Evolutionary conservation across 2,113 vertebrate species (phyloP).

Genomic region (Elephantulus edwardii): DNA sequence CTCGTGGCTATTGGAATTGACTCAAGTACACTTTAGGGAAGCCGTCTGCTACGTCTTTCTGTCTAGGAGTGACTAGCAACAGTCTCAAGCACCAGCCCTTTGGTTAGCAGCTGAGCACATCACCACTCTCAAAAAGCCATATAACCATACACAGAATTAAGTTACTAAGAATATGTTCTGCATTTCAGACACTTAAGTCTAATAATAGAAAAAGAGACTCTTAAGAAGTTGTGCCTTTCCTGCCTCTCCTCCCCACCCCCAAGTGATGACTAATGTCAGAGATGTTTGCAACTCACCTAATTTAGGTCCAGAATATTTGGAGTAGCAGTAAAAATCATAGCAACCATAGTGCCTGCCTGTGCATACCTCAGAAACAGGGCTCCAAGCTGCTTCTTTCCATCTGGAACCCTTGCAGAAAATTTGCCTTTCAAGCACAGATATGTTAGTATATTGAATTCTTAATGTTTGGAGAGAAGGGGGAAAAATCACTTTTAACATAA

Average conservation of each 20-base stretch:
- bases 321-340: neutral
- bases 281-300: too few species aligned
- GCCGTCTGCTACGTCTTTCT: neutral
- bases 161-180: neutral
- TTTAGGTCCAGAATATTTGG: neutral
- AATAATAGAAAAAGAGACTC: constrained; percentile 35
- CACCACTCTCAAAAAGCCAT: neutral
- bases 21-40: neutral
- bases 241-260: neutral
- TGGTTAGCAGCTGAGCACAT: neutral
- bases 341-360: neutral
- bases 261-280: neutral
- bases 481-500: too few species aligned
- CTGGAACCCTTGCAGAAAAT: too few species aligned
- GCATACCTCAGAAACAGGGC: too few species aligned
- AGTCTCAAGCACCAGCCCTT: neutral
- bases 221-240: neutral
- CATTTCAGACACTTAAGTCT: constrained; percentile 13
- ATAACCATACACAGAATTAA: neutral
- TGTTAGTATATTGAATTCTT: too few species aligned
- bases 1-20: too few species aligned
- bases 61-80: neutral
- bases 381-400: too few species aligned
- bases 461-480: too few species aligned
- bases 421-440: too few species aligned